Conservation (phyloP, 2,113 vertebrate species). For the Acrocephalus kingi region DNA sequence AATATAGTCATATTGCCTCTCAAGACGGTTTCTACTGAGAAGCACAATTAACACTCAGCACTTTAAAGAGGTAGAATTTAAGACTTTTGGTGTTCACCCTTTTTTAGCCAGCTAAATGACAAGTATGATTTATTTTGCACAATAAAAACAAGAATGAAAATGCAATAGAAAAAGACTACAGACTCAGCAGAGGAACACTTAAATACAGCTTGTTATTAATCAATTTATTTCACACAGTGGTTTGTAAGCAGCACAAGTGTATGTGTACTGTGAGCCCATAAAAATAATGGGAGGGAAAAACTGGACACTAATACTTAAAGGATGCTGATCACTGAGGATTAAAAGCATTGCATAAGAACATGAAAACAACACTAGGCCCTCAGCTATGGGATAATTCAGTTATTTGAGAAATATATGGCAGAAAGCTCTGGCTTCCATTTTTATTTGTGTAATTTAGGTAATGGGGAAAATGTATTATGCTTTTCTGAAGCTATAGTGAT, state of each 20-base stretch:
- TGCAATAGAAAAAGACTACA: background rate
- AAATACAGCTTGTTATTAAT: background rate
- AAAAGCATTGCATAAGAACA: slow-evolving; percentile 46
- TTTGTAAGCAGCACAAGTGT: background rate
- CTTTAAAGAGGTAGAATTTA: slow-evolving; percentile 1
- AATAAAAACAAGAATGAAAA: background rate
- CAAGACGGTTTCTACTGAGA: slow-evolving; percentile 23
- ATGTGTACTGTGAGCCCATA: background rate
- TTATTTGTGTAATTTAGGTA: background rate
- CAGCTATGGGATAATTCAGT: background rate
- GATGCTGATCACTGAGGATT: background rate
- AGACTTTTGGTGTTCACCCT: background rate
- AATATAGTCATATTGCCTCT: slow-evolving; percentile 13
- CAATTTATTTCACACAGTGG: background rate
- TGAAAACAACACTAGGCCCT: background rate
- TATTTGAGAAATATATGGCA: background rate
- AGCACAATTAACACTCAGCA: slow-evolving; percentile 18
- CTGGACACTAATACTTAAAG: slow-evolving; percentile 28
- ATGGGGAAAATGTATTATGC: background rate
- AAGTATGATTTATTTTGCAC: background rate
- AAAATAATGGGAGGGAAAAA: background rate
- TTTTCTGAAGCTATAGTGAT: background rate
- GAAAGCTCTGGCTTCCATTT: background rate
- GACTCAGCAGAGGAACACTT: background rate
- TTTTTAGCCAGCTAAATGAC: background rate